phyloP scores from a whole-genome alignment of 1,140 invertebrate species.

The Brachionus angularis region DNA sequence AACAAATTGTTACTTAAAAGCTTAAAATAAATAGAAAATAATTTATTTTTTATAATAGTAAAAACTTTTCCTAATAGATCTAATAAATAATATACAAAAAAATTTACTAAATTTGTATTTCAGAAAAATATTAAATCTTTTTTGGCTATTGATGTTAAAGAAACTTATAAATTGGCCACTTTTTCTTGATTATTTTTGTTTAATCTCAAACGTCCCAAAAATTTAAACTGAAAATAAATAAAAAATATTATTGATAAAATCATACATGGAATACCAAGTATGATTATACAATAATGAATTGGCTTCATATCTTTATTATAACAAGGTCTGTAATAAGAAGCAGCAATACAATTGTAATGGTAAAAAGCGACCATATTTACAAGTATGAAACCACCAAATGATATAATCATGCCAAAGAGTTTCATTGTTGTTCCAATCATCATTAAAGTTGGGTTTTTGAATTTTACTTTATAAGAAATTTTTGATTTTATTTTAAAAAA shows the following conservation, averaged over 20 bases:
- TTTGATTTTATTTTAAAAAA: neutral
- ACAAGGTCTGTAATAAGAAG: conserved; percentile 36
- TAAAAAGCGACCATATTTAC: conserved; percentile 38
- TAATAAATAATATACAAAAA: neutral
- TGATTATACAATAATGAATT: conserved; percentile 40
- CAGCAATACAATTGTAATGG: conserved; percentile 40
- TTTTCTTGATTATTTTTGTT: neutral
- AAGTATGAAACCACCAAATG: conserved; percentile 23
- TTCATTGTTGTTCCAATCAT: conserved; percentile 23
- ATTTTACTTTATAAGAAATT: conserved; percentile 13
- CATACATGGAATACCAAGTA: conserved; percentile 35
- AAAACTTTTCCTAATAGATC: too few relatives aligned
- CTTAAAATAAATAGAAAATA: too few relatives aligned
- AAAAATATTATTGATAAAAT: conserved; percentile 40
- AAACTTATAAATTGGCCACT: neutral
- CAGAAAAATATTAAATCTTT: too few relatives aligned
- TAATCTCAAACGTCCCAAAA: neutral
- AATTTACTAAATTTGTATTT: too few relatives aligned
- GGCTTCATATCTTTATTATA: conserved; percentile 36
- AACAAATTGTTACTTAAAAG: too few relatives aligned
- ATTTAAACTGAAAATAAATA: conserved; percentile 36
- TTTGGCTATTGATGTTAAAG: neutral
- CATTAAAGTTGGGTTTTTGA: conserved; percentile 13
- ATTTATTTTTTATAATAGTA: too few relatives aligned
- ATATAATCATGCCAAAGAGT: conserved; percentile 42